Evolutionary conservation across 2,888 invertebrate species (phyloP).

Genomic region (Trissonchulus latispiculum): DNA sequence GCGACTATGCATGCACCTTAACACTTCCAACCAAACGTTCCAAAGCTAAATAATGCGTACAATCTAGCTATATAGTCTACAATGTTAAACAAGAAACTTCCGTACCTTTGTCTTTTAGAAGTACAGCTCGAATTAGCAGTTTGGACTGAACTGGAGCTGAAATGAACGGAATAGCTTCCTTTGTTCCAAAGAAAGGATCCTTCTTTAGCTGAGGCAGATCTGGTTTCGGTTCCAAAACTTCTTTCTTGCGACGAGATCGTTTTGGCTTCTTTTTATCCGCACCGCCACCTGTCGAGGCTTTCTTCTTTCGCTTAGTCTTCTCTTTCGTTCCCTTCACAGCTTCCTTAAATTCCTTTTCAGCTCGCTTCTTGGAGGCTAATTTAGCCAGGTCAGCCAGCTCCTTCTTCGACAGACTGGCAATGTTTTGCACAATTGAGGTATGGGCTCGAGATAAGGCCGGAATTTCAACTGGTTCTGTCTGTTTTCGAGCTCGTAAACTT

Average conservation of each 20-base stretch:
- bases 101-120: conserved; percentile 35
- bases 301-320: too few species aligned
- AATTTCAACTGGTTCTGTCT: too few species aligned
- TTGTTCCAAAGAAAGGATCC: conserved; percentile 2
- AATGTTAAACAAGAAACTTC: too few species aligned
- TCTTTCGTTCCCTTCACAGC: not conserved
- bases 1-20: too few species aligned
- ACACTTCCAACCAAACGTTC: too few species aligned
- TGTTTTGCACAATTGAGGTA: not conserved
- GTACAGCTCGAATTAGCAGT: conserved; percentile 48
- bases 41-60: too few species aligned
- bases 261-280: too few species aligned
- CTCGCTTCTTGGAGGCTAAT: not conserved
- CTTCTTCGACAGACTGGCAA: not conserved
- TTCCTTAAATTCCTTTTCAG: not conserved
- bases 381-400: not conserved
- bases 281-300: too few species aligned
- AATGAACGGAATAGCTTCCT: conserved; percentile 43
- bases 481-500: not conserved
- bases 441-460: not conserved
- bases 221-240: not conserved
- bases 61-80: too few species aligned
- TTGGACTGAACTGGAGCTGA: conserved; percentile 47
- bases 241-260: not conserved
- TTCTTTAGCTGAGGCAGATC: not conserved